Evolutionary conservation across 2,113 vertebrate genomes (phyloP).

Genomic region (Rhabdornis inornatus): DNA sequence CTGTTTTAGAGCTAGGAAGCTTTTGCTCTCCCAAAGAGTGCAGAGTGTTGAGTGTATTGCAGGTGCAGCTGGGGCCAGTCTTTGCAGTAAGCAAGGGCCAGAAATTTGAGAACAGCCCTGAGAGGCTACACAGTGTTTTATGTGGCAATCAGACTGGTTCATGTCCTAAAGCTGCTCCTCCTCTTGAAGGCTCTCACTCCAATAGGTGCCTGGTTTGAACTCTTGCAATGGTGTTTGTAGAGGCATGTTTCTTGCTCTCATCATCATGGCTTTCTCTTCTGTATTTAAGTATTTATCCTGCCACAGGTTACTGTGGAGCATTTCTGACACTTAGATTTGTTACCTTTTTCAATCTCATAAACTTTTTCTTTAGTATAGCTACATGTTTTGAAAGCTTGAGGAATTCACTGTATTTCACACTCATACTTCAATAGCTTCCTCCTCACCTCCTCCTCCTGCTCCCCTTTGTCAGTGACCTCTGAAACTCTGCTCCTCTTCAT

Average conservation of each 20-base stretch:
- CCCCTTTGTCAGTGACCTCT: background rate
- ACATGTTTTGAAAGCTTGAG: background rate
- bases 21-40: background rate
- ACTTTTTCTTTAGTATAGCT: background rate
- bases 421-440: background rate
- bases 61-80: background rate
- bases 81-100: background rate
- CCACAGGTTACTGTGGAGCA: background rate
- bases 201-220: background rate
- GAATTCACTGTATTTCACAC: background rate
- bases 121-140: background rate
- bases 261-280: background rate
- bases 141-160: accelerated
- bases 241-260: background rate
- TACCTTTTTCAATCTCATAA: background rate
- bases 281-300: background rate
- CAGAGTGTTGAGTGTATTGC: background rate
- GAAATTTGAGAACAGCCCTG: background rate
- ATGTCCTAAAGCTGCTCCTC: background rate
- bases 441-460: background rate
- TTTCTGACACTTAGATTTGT: background rate
- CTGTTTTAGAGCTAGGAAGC: background rate
- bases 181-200: background rate
- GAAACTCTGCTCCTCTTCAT: background rate
- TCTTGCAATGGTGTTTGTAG: background rate